Conservation (phyloP, 2,113 vertebrate genomes). For the Heterotilapia buettikoferi region DNA sequence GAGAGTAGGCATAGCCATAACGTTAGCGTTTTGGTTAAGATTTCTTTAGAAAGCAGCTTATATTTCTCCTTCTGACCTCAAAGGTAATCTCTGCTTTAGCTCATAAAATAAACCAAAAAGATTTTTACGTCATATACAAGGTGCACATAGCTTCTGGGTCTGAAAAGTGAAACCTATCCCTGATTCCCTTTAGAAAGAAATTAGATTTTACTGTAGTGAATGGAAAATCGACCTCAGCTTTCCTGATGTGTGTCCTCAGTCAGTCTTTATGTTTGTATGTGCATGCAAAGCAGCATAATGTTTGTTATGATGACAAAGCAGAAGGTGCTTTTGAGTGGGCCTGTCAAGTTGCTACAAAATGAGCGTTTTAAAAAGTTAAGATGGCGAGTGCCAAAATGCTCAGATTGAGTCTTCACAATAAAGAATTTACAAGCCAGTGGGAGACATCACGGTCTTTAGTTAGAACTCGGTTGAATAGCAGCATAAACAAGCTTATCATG, state of each 20-base stretch:
- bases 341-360: neutral
- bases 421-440: neutral
- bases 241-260: neutral
- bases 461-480: neutral
- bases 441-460: neutral
- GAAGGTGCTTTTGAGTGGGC: neutral
- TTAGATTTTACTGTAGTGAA: neutral
- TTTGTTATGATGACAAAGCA: neutral
- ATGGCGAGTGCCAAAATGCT: neutral
- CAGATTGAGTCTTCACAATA: neutral
- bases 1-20: neutral
- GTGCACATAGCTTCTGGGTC: neutral
- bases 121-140: neutral
- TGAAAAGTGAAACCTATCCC: neutral
- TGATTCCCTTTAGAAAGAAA: neutral
- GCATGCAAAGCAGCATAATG: neutral
- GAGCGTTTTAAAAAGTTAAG: neutral
- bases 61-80: neutral
- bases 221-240: neutral
- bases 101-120: neutral
- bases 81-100: neutral
- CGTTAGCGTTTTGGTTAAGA: neutral
- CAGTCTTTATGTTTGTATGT: neutral
- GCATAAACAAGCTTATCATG: neutral
- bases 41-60: fast-evolving